Base-by-base conservation (phyloP, 1,140 invertebrate genomes). In the Hydropsyche tenuis region DNA sequence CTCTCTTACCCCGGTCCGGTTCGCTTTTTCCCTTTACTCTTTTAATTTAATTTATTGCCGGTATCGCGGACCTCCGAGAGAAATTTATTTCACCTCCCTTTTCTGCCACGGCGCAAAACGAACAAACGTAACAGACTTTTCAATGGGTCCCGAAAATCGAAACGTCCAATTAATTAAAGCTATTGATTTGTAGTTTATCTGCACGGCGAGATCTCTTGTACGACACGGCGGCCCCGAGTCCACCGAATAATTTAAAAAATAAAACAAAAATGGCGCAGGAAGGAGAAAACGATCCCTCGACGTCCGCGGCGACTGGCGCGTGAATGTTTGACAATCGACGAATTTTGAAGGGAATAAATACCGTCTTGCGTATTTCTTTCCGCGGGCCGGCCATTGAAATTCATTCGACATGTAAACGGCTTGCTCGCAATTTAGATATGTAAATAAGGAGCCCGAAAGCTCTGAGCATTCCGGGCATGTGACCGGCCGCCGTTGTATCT, bases 141-240 rank as follows among this genome's bases (percentile, higher is more conserved):
- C 73, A 77, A 77, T 77, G 76, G 56, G 56, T 60, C 56, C 7
- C 69, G 64, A 71, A 73, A 77, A 77, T 73, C 76, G 76, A 77
- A 75, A 77, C 73, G 74, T 75, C 76, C 76, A 77, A 77, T 77
- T 77, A 77, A 77, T 77, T 77, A 77, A 70, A 77, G 74, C 74
- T 73, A 75, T 77, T 77, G 76, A 77, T 77, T 77, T 77, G 76
- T 75, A 60, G 74, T 72, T 75, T 75, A 77, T 77, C 74, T 68
- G 69, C 27, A 46, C 73, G 46, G 69, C 72, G 63, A 42, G 48
- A 64, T 72, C 69, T 72, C 45, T 60, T 69, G 72, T 72, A 63
- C 43, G 51, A 68, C 65, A 68, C 70, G 62, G 30, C 60, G 43
- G 65, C 48, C 30, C 9, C 30, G 30, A 22, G 30, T 65, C 43